Conservation (phyloP, 2,888 invertebrate species). For the Metacarcinus magister region DNA sequence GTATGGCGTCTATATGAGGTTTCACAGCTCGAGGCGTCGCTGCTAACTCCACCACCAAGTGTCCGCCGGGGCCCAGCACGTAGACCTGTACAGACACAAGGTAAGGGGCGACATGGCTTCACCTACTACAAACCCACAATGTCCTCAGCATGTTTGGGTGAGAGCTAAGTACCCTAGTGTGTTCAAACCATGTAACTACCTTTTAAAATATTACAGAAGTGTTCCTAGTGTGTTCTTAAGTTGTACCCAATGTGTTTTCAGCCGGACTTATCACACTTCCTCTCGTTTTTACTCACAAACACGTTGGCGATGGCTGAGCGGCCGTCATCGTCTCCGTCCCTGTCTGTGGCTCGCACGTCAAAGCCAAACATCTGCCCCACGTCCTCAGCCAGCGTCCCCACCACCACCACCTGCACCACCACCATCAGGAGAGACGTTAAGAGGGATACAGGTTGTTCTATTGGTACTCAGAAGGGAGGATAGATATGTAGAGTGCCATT, state of each 20-base stretch:
- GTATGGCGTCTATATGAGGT: constrained; percentile 89
- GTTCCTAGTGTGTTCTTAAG: not conserved
- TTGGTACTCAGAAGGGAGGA: not conserved
- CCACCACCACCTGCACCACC: constrained; percentile 86
- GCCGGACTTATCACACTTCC: not conserved
- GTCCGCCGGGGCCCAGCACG: constrained; percentile 91
- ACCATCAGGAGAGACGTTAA: not conserved
- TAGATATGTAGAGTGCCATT: not conserved
- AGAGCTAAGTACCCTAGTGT: not conserved
- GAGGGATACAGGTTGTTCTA: too few relatives aligned
- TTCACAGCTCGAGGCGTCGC: constrained; percentile 92
- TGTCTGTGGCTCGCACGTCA: constrained; percentile 94
- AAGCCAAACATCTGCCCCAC: constrained; percentile 93
- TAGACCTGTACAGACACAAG: constrained; percentile 88
- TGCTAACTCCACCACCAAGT: constrained; percentile 91
- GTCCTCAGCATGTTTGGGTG: not conserved
- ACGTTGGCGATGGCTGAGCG: constrained; percentile 93
- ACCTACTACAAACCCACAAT: not conserved
- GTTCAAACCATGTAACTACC: not conserved
- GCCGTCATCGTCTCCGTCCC: constrained; percentile 91
- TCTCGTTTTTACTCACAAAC: constrained; percentile 87
- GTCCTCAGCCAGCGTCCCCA: constrained; percentile 89
- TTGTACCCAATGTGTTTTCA: not conserved
- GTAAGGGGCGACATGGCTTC: not conserved
- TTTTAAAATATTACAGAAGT: not conserved